These are phyloP conservation scores for Crax fasciolata DNA, from an alignment of 2,797 vertebrate species.

Conservation along the genomic window DNA sequence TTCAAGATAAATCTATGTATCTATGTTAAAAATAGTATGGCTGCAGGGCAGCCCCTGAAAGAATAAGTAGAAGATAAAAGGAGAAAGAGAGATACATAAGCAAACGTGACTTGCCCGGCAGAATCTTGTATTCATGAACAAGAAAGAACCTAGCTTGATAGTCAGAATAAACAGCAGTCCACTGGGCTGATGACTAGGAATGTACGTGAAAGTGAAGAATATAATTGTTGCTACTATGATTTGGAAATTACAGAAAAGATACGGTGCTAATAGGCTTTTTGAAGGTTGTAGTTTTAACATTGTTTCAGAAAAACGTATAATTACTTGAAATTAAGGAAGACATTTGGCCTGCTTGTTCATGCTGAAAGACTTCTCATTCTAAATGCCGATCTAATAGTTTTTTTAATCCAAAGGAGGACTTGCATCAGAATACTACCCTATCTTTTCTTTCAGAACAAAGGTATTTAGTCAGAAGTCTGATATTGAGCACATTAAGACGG, in stretches of 20 bases:
- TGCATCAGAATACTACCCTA: not conserved
- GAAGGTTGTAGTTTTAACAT: not conserved
- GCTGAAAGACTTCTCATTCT: slow-evolving; percentile 1
- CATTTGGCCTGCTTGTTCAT: not conserved
- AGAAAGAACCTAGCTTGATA: not conserved
- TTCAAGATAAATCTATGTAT: not conserved
- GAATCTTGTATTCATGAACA: not conserved
- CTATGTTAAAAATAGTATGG: not conserved
- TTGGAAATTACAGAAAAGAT: not conserved
- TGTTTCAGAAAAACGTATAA: not conserved
- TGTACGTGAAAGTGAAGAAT: not conserved
- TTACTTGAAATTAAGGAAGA: not conserved
- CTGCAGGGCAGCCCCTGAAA: not conserved
- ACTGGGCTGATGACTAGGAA: not conserved
- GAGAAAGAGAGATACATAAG: not conserved
- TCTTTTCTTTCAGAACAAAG: slow-evolving; percentile 7
- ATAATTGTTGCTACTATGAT: not conserved
- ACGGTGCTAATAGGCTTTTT: not conserved
- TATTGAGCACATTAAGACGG: not conserved
- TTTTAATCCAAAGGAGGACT: not conserved
- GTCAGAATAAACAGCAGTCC: not conserved
- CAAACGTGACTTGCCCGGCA: not conserved
- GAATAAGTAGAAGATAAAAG: not conserved
- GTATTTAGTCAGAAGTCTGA: not conserved
- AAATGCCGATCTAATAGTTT: not conserved